Conservation (phyloP, 2,113 vertebrate species). For the Dendrocopos noguchii region DNA sequence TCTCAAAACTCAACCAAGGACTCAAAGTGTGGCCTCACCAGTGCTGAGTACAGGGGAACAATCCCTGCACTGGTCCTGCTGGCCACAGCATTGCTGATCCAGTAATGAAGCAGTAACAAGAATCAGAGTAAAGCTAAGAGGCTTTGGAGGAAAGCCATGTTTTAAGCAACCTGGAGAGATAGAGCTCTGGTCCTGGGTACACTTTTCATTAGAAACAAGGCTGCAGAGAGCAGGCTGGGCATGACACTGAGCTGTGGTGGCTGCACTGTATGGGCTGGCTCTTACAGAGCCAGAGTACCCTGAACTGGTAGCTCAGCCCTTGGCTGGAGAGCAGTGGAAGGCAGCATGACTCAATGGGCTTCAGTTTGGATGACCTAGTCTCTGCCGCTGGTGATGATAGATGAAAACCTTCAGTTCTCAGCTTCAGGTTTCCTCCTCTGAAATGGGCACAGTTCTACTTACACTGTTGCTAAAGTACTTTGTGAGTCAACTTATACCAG, state of each 20-base stretch:
- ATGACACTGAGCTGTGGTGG: not conserved
- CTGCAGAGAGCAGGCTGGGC: not conserved
- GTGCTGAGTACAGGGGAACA: too few relatives aligned
- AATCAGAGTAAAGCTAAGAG: too few relatives aligned
- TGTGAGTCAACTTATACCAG: not conserved
- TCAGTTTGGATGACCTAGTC: not conserved
- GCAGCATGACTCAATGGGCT: not conserved
- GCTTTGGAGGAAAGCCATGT: not conserved
- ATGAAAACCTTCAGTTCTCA: not conserved
- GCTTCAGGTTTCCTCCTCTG: not conserved
- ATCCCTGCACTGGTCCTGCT: too few relatives aligned
- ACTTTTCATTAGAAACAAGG: not conserved
- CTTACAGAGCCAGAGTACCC: too few relatives aligned
- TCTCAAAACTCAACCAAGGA: too few relatives aligned
- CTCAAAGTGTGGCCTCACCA: too few relatives aligned
- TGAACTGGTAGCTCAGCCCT: not conserved
- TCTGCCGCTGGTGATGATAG: not conserved
- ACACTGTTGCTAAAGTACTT: not conserved
- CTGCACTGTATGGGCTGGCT: rapidly evolving
- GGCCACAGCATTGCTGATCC: too few relatives aligned
- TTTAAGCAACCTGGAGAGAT: not conserved
- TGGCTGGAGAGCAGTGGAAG: not conserved
- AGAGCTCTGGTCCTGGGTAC: not conserved
- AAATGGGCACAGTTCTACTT: not conserved
- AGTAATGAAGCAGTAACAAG: not conserved